phyloP scores from a whole-genome alignment of 2,113 vertebrate genomes.

The Pungitius pungitius region DNA sequence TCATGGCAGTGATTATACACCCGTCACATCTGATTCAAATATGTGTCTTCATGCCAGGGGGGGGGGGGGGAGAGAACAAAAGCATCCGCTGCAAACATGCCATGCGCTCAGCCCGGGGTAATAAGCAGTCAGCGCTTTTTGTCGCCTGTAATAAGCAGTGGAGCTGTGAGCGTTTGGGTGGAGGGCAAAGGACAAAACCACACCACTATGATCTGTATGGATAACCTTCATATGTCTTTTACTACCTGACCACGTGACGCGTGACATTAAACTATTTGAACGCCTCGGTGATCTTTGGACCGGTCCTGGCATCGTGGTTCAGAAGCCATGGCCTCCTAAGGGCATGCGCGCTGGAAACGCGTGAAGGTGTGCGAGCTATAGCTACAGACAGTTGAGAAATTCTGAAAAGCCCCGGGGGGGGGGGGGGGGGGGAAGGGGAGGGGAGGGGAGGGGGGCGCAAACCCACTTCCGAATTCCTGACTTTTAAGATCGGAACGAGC shows the following conservation, averaged over 20 bases:
- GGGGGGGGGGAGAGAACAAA: conserved; percentile 47
- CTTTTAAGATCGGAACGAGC: conserved; percentile 53
- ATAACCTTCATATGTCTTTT: conserved; percentile 24
- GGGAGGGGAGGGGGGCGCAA: background rate
- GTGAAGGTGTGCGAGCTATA: conserved; percentile 15
- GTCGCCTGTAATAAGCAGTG: conserved; percentile 61
- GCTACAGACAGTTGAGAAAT: conserved; percentile 29
- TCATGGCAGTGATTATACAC: conserved; percentile 70
- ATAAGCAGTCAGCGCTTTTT: conserved; percentile 68
- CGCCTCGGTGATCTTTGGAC: background rate
- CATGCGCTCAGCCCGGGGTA: conserved; percentile 59
- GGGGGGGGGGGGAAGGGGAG: conserved; percentile 64
- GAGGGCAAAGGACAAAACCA: conserved; percentile 42
- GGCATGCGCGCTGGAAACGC: background rate
- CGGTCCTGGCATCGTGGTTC: background rate
- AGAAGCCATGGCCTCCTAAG: background rate
- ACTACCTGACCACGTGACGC: conserved; percentile 14
- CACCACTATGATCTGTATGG: conserved; percentile 10
- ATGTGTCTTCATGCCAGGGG: conserved; percentile 58
- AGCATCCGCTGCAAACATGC: conserved; percentile 50
- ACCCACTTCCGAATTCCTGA: conserved; percentile 81
- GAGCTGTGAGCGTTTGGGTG: conserved; percentile 47
- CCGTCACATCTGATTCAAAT: conserved; percentile 67
- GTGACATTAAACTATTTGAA: background rate
- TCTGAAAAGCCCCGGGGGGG: conserved; percentile 32